phyloP scores from a whole-genome alignment of 2,888 invertebrate species.

The Caenorhabditis sp. region DNA sequence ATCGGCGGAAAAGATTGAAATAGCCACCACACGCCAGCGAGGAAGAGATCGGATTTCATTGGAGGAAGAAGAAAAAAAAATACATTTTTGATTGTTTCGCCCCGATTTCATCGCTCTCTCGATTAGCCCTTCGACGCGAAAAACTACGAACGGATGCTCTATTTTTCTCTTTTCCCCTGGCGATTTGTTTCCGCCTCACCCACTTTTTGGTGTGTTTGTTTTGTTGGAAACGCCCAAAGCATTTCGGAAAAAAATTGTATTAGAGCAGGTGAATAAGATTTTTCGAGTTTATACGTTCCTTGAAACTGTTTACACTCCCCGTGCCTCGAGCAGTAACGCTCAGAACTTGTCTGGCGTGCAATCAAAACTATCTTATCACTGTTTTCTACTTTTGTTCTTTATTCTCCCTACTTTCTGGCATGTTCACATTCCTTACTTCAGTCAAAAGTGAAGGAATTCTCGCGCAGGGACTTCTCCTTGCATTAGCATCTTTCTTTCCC shows the following conservation, averaged over 20 bases:
- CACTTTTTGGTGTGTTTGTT: slow-evolving; percentile 19
- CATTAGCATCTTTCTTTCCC: slow-evolving; percentile 41
- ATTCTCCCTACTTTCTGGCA: slow-evolving; percentile 10
- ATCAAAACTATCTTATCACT: no score
- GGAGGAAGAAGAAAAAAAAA: slow-evolving; percentile 8
- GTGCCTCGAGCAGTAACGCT: no score
- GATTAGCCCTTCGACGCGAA: no score
- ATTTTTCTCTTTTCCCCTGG: background rate
- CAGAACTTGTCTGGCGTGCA: no score
- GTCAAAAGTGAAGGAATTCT: slow-evolving; percentile 30
- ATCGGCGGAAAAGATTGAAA: background rate
- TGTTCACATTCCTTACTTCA: slow-evolving; percentile 18
- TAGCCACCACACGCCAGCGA: background rate
- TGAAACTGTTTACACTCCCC: no score
- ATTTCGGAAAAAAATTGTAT: background rate
- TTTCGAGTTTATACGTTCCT: no score
- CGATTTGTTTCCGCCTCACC: slow-evolving; percentile 40
- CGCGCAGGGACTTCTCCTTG: slow-evolving; percentile 25
- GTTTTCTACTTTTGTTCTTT: no score
- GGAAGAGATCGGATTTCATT: slow-evolving; percentile 30
- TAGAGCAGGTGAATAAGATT: no score
- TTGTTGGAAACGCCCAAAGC: background rate
- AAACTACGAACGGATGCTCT: background rate
- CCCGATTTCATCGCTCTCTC: no score
- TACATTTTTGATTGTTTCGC: slow-evolving; percentile 31